A percentile compares a stretch with the other conserved stretches of the same genome.
These are phyloP conservation scores for Lipophrys pholis DNA, from an alignment of 2,113 vertebrate species.

Conservation along the genomic window DNA sequence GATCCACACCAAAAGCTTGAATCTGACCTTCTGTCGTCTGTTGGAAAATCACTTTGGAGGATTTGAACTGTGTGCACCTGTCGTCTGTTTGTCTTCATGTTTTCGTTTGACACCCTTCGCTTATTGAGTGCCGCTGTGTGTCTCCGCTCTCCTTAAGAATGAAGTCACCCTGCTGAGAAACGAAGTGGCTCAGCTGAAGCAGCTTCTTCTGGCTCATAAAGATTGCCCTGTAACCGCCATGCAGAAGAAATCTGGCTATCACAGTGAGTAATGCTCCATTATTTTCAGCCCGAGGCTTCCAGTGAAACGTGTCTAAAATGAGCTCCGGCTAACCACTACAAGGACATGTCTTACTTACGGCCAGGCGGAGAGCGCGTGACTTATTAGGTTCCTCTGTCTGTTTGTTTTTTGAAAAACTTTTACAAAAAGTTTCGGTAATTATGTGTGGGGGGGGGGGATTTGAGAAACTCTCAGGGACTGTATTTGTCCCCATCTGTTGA, in stretches of 20 bases:
- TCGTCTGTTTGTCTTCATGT: slow-evolving; percentile 22
- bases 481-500: slow-evolving; percentile 8
- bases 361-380: slow-evolving; percentile 56
- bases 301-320: slow-evolving; percentile 84
- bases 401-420: slow-evolving; percentile 50
- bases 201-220: slow-evolving; percentile 99
- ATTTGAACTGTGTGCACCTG: slow-evolving; percentile 7
- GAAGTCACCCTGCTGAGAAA: slow-evolving; percentile 99
- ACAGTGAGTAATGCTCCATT: slow-evolving; percentile 98
- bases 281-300: slow-evolving; percentile 86
- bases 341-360: slow-evolving; percentile 61
- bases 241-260: slow-evolving; percentile 99
- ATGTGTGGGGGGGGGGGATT: slow-evolving; percentile 14
- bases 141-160: slow-evolving; percentile 88
- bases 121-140: slow-evolving; percentile 67
- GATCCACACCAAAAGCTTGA: not conserved
- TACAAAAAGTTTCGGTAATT: slow-evolving; percentile 57
- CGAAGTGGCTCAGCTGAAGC: slow-evolving; percentile 99
- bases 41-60: not conserved
- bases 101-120: slow-evolving; percentile 10
- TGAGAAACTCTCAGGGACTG: not conserved
- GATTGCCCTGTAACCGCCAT: slow-evolving; percentile 99
- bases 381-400: slow-evolving; percentile 12
- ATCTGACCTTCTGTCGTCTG: not conserved
- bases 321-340: slow-evolving; percentile 79